Conservation (phyloP, 2,797 vertebrate species). For the Typhlichthys subterraneus region DNA sequence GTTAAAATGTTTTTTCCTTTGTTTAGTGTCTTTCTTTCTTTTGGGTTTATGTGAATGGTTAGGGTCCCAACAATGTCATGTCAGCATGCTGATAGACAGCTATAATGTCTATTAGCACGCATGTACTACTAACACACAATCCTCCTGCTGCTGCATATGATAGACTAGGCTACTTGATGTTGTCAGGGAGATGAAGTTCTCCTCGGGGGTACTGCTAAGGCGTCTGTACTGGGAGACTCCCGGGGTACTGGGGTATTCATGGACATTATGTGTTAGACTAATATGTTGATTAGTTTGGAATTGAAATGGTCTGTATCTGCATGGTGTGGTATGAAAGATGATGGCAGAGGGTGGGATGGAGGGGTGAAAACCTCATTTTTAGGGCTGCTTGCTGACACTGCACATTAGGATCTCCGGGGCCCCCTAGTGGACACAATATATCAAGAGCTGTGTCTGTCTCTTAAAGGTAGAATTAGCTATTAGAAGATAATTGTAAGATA, state of each 20-base stretch:
- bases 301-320: too few species aligned
- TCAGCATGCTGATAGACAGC: constrained; percentile 46
- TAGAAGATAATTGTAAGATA: too few species aligned
- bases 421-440: constrained; percentile 56
- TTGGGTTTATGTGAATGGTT: constrained; percentile 10
- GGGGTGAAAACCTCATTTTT: constrained; percentile 48
- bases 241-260: constrained; percentile 28
- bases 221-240: constrained; percentile 43
- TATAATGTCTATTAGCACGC: constrained; percentile 52
- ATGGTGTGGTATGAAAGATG: too few species aligned
- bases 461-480: not conserved
- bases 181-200: constrained; percentile 55
- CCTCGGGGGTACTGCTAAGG: constrained; percentile 57
- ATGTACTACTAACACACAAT: constrained; percentile 48
- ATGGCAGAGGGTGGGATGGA: constrained; percentile 19
- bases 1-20: too few species aligned
- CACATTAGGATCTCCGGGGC: constrained; percentile 53
- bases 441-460: constrained; percentile 31
- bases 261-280: constrained; percentile 48
- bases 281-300: constrained; percentile 15
- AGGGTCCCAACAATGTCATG: constrained; percentile 31
- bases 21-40: too few species aligned
- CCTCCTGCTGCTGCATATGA: constrained; percentile 45
- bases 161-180: constrained; percentile 53
- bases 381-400: constrained; percentile 61